phyloP scores from a whole-genome alignment of 2,113 vertebrate genomes.

The Ceratotherium simum region DNA sequence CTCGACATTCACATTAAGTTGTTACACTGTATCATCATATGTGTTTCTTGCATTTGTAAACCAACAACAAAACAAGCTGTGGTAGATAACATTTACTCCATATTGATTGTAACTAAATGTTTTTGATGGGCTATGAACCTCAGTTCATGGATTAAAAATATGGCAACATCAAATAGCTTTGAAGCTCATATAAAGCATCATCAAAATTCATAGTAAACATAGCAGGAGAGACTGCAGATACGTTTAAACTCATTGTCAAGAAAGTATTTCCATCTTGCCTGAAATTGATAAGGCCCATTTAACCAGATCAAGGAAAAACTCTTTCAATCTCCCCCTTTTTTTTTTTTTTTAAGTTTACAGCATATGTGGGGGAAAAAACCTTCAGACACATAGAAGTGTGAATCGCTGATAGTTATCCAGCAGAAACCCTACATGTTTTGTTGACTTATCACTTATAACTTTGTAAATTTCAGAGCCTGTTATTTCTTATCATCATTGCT shows the following conservation, averaged over 20 bases:
- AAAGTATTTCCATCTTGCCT: conserved; percentile 23
- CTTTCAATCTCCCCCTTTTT: background rate
- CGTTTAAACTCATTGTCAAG: conserved; percentile 25
- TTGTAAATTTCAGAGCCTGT: conserved; percentile 57
- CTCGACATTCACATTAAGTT: conserved; percentile 3
- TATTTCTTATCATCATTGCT: conserved; percentile 69
- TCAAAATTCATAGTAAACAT: conserved; percentile 59
- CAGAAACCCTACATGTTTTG: background rate
- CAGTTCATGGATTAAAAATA: conserved; percentile 12
- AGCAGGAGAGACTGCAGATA: conserved; percentile 22
- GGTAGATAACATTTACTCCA: background rate
- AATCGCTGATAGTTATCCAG: conserved; percentile 50
- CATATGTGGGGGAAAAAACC: background rate
- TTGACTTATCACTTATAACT: background rate
- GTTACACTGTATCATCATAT: background rate
- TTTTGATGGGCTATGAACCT: background rate
- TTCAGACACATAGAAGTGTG: background rate
- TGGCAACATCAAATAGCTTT: conserved; percentile 20
- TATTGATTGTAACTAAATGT: background rate
- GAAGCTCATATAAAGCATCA: background rate
- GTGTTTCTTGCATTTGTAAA: background rate
- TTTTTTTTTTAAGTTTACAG: background rate
- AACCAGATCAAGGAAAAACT: background rate
- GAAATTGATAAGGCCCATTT: background rate
- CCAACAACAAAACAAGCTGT: background rate